These are phyloP conservation scores for Caenorhabditis drosophilae DNA, from an alignment of 2,888 invertebrate species.

Conservation along the genomic window DNA sequence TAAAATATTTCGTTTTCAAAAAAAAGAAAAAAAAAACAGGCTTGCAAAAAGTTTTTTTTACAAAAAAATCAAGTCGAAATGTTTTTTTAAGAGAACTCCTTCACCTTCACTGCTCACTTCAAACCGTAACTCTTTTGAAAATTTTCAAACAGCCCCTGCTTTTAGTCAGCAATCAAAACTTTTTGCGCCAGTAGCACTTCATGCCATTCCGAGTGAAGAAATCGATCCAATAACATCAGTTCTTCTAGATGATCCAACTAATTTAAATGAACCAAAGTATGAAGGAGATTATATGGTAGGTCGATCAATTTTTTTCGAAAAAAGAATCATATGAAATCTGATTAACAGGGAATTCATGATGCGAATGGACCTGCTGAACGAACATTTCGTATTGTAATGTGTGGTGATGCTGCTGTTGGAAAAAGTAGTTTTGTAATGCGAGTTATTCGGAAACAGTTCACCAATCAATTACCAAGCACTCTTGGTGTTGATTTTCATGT, in stretches of 20 bases:
- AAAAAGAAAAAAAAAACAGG: too few relatives aligned
- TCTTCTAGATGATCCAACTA: constrained; percentile 27
- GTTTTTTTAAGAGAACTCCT: constrained; percentile 31
- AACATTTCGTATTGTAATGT: constrained; percentile 76
- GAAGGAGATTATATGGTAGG: too few relatives aligned
- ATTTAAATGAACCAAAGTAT: too few relatives aligned
- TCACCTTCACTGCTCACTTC: constrained; percentile 35
- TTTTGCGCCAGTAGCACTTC: constrained; percentile 20
- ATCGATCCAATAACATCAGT: constrained; percentile 26
- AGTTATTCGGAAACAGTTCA: constrained; percentile 74
- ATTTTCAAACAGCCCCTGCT: constrained; percentile 11
- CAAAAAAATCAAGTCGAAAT: too few relatives aligned
- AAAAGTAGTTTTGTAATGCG: constrained; percentile 76
- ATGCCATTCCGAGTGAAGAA: constrained; percentile 18
- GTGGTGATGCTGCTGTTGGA: constrained; percentile 75
- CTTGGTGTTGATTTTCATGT: constrained; percentile 75
- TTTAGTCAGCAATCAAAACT: neutral
- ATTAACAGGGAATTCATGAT: constrained; percentile 43
- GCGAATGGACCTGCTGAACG: constrained; percentile 71
- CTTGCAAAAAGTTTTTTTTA: too few relatives aligned
- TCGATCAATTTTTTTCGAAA: too few relatives aligned
- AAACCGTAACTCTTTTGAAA: constrained; percentile 21
- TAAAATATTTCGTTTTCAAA: neutral
- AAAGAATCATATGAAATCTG: too few relatives aligned
- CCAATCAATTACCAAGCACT: constrained; percentile 74